Evolutionary conservation across 1,140 invertebrate genomes (phyloP).

Genomic region (Apis laboriosa): DNA sequence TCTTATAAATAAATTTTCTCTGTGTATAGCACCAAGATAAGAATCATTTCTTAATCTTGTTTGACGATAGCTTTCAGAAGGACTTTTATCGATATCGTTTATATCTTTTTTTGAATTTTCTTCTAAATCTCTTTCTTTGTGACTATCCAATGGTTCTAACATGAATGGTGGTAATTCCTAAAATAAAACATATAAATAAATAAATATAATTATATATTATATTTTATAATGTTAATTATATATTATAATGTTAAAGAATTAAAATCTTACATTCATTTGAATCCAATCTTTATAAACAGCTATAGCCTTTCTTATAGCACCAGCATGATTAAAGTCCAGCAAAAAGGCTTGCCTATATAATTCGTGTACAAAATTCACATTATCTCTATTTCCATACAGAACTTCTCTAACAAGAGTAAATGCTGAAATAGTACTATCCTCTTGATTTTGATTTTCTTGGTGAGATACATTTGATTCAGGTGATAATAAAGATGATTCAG

Average conservation of each 20-base stretch:
- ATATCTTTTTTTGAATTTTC: slow-evolving; percentile 68
- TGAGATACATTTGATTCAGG: slow-evolving; percentile 67
- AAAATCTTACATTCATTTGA: slow-evolving; percentile 88
- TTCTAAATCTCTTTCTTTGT: slow-evolving; percentile 75
- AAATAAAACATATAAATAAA: background rate
- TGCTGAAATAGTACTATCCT: slow-evolving; percentile 74
- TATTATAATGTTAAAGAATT: background rate
- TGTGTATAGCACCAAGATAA: slow-evolving; percentile 89
- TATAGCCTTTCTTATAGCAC: slow-evolving; percentile 93
- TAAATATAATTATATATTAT: background rate
- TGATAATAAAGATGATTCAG: slow-evolving; percentile 73
- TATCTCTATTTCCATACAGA: slow-evolving; percentile 93
- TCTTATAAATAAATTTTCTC: slow-evolving; percentile 89
- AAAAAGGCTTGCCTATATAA: slow-evolving; percentile 96
- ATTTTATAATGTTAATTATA: background rate
- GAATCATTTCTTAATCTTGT: slow-evolving; percentile 90
- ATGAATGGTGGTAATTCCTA: slow-evolving; percentile 92
- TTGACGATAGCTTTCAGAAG: slow-evolving; percentile 81
- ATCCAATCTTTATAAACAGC: slow-evolving; percentile 98
- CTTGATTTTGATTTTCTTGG: slow-evolving; percentile 72
- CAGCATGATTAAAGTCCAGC: slow-evolving; percentile 92
- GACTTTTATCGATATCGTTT: slow-evolving; percentile 74
- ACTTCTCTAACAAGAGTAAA: slow-evolving; percentile 90
- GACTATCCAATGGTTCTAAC: slow-evolving; percentile 88
- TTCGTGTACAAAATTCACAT: slow-evolving; percentile 97